Evolutionary conservation across 2,888 invertebrate species (phyloP), one percentile per base, ranked within the genome.

Genomic region (Cinara cedri): DNA sequence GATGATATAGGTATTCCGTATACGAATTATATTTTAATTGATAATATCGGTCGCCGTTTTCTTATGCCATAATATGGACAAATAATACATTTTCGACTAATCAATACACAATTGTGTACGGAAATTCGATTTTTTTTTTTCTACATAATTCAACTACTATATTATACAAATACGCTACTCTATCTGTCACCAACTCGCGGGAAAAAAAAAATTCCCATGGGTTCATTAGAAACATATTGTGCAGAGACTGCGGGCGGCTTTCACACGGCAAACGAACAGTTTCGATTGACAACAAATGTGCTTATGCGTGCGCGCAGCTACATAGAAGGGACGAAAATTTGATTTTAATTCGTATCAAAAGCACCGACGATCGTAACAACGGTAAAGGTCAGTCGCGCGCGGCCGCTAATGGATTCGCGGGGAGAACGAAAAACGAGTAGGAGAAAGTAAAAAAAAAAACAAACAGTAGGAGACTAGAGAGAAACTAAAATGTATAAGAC

Each of bases 341-440:
- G 65, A 66, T 75, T 75, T 75, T 75, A 65, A 75, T 75, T 75
- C 55, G n/a, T 24, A 19, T 75, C 72, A 74, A 74, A 63, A 74
- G 62, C 19, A 65, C 63, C 54, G 65, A 63, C 34, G 34, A n/a
- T n/a, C n/a, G n/a, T n/a, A n/a, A n/a, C n/a, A n/a, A 34, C 54
- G 13, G 44, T 54, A 75, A 75, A 75, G 75, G 75, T 75, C 54
- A 75, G n/a, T 75, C 42, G n/a, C n/a, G n/a, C n/a, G n/a, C n/a
- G n/a, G n/a, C 34, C 24, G 42, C 54, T 75, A 75, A 75, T 75
- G 65, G 55, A 54, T 54, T 44, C 21, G 54, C 34, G 34, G 34
- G 42, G 34, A 75, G 63, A 65, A 65, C 19, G 65, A 75, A 62
- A 62, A 49, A 62, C n/a, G 51, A 51, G 14, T 9, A 63, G 74